Evolutionary conservation across 2,888 invertebrate genomes (phyloP).

Genomic region (Frankliniella intonsa): DNA sequence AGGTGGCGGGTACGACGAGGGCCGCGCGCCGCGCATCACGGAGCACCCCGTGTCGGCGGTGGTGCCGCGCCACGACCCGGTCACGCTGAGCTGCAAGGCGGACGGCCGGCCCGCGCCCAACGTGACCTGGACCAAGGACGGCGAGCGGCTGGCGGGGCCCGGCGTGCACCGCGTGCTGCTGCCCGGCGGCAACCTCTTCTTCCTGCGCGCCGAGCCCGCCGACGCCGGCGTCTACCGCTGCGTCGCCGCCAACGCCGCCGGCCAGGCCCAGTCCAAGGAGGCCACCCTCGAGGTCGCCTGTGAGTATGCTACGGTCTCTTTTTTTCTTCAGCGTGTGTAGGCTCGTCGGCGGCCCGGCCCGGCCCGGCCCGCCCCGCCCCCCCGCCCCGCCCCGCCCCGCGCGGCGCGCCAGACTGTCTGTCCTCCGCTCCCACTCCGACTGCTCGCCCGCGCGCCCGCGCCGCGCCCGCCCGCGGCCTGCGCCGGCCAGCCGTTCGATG

Average conservation of each 20-base stretch:
- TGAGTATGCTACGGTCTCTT: background rate
- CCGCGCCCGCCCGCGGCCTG: background rate
- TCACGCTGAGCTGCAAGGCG: slow-evolving; percentile 29
- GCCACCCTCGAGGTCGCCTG: slow-evolving; percentile 8
- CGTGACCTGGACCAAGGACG: slow-evolving; percentile 16
- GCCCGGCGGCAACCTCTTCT: slow-evolving; percentile 23
- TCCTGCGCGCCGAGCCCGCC: background rate
- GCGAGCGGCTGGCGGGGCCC: background rate
- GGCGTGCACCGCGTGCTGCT: background rate
- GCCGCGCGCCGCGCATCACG: slow-evolving; percentile 30
- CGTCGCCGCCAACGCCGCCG: background rate
- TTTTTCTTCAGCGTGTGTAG: no score
- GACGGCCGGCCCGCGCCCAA: slow-evolving; percentile 30
- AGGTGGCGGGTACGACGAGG: background rate
- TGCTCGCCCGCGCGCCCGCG: background rate
- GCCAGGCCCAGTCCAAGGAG: background rate
- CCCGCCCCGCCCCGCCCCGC: no score
- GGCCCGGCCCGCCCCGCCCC: no score
- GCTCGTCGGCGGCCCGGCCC: no score
- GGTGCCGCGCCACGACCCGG: slow-evolving; percentile 30
- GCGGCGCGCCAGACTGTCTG: background rate
- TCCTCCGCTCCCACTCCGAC: background rate
- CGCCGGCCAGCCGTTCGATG: background rate
- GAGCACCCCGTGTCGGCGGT: slow-evolving; percentile 30
- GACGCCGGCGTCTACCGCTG: slow-evolving; percentile 16